These are phyloP conservation scores for Anoplius nigerrimus DNA, from an alignment of 2,888 invertebrate species.

Conservation along the genomic window DNA sequence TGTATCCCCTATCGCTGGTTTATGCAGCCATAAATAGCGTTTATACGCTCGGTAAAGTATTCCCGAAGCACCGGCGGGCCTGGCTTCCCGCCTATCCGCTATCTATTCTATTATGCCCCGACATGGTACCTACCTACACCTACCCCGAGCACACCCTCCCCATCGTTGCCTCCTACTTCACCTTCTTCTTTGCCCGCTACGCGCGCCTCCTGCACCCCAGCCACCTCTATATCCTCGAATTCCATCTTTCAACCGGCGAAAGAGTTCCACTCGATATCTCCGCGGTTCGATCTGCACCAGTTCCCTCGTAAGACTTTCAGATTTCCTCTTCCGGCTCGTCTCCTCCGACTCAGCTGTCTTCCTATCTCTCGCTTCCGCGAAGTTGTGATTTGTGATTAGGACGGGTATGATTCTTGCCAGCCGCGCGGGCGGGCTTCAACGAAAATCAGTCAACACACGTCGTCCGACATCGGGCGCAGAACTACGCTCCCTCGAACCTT, in stretches of 20 bases:
- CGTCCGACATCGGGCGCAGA: too few relatives aligned
- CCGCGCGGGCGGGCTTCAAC: too few relatives aligned
- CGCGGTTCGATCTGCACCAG: conserved; percentile 15
- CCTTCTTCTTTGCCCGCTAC: conserved; percentile 24
- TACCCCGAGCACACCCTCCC: conserved; percentile 42
- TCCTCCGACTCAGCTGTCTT: too few relatives aligned
- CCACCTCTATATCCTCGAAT: conserved; percentile 37
- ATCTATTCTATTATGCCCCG: conserved; percentile 71
- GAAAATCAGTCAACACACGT: too few relatives aligned
- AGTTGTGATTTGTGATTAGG: too few relatives aligned
- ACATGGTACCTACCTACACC: conserved; percentile 61
- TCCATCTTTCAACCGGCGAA: conserved; percentile 40
- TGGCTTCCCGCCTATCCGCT: conserved; percentile 65
- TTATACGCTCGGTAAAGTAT: conserved; percentile 71
- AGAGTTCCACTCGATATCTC: conserved; percentile 51
- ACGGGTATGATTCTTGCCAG: too few relatives aligned
- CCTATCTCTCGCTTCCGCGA: too few relatives aligned
- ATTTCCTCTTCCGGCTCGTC: too few relatives aligned
- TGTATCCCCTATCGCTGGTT: conserved; percentile 69
- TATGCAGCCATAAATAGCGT: conserved; percentile 73
- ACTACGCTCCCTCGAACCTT: too few relatives aligned
- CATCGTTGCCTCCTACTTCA: conserved; percentile 31
- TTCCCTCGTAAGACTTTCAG: conserved; percentile 10
- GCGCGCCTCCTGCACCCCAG: conserved; percentile 31
- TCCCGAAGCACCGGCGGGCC: conserved; percentile 63